Percentiles rank a stretch among this genome's conserved stretches.
phyloP scores from a whole-genome alignment of 1,140 invertebrate species.

The Anastrepha ludens region DNA sequence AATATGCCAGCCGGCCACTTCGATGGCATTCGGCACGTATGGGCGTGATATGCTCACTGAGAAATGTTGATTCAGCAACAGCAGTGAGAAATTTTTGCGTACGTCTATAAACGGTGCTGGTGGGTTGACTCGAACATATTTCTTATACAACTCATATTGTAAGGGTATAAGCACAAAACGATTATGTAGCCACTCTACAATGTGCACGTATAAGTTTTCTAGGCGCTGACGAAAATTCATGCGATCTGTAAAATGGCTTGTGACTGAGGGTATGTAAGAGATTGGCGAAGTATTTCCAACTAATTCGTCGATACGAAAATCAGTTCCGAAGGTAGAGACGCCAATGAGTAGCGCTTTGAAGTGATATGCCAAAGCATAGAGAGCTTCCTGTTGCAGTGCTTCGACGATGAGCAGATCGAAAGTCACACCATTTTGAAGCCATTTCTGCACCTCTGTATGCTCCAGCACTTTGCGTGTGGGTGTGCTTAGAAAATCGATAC shows the following conservation, averaged over 20 bases:
- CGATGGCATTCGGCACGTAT: constrained; percentile 65
- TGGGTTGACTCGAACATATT: constrained; percentile 63
- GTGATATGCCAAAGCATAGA: constrained; percentile 11
- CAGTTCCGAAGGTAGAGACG: constrained; percentile 65
- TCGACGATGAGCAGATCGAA: constrained; percentile 67
- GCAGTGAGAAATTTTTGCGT: constrained; percentile 61
- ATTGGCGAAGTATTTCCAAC: constrained; percentile 65
- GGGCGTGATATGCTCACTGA: constrained; percentile 61
- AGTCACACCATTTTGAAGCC: constrained; percentile 58
- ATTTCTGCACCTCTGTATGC: constrained; percentile 62
- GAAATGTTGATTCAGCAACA: constrained; percentile 68
- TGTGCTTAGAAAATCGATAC: constrained; percentile 40
- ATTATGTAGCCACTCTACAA: constrained; percentile 35
- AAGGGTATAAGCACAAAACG: constrained; percentile 46
- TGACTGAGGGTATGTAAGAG: constrained; percentile 70
- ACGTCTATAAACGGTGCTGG: constrained; percentile 57
- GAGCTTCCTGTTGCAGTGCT: constrained; percentile 27
- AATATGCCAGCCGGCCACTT: constrained; percentile 78
- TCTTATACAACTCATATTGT: constrained; percentile 58
- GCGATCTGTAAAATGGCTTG: constrained; percentile 62
- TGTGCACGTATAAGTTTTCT: constrained; percentile 64
- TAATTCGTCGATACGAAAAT: constrained; percentile 60
- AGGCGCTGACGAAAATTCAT: constrained; percentile 75
- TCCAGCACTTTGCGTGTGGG: constrained; percentile 56
- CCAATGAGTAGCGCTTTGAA: constrained; percentile 60